phyloP scores from a whole-genome alignment of 2,888 invertebrate species.

The Eumerus sabulonum region DNA sequence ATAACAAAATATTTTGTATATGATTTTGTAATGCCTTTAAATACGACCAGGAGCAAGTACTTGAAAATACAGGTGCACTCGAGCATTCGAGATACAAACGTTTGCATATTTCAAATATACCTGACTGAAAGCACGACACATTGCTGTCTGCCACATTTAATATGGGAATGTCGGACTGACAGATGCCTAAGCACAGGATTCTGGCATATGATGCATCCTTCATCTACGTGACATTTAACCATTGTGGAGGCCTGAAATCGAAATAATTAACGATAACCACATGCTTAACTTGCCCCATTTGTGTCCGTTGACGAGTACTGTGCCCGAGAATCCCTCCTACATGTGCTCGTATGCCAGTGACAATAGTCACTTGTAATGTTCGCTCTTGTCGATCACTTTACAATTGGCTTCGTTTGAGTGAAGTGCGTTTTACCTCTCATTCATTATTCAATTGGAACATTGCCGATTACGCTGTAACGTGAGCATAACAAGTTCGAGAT shows the following conservation, averaged over 20 bases:
- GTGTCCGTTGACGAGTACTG: neutral
- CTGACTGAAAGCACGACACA: too few species aligned
- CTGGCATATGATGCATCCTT: too few species aligned
- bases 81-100: too few species aligned
- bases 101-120: too few species aligned
- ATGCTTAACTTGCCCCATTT: constrained; percentile 3
- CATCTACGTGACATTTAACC: constrained; percentile 50
- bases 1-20: neutral
- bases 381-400: constrained; percentile 47
- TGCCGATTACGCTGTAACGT: neutral
- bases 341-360: constrained; percentile 25
- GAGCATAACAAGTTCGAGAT: neutral
- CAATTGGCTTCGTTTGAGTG: constrained; percentile 63
- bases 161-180: too few species aligned
- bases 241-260: constrained; percentile 28
- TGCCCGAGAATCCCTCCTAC: neutral
- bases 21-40: neutral
- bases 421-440: constrained; percentile 32
- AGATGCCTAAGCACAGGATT: too few species aligned
- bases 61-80: too few species aligned
- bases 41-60: too few species aligned
- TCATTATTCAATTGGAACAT: constrained; percentile 12
- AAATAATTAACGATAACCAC: constrained; percentile 52
- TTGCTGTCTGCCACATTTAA: too few species aligned
- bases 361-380: constrained; percentile 10